Conservation (phyloP, 2,797 vertebrate genomes). For the Clarias pachynema region DNA sequence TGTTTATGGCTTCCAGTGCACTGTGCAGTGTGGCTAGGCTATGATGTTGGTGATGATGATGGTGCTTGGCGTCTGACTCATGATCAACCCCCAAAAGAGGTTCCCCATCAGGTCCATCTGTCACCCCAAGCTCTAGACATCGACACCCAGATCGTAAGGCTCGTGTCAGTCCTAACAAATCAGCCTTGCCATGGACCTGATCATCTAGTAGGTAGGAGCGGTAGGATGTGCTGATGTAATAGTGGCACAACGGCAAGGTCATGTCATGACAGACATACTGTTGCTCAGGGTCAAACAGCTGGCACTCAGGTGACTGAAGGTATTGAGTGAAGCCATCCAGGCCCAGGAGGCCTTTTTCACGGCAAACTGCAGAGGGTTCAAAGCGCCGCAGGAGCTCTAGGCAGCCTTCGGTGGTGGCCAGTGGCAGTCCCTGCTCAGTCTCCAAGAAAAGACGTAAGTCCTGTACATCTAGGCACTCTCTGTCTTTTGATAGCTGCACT, state of each 20-base stretch:
- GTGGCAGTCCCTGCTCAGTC: slow-evolving; percentile 91
- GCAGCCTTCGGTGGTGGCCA: slow-evolving; percentile 90
- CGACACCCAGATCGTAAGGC: slow-evolving; percentile 91
- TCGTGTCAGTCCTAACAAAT: slow-evolving; percentile 88
- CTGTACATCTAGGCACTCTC: slow-evolving; percentile 92
- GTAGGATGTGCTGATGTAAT: slow-evolving; percentile 95
- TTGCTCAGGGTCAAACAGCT: slow-evolving; percentile 93
- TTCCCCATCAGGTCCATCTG: slow-evolving; percentile 90
- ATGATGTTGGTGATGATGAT: slow-evolving; percentile 75
- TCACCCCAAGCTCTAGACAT: slow-evolving; percentile 92
- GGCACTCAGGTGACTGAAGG: slow-evolving; percentile 91
- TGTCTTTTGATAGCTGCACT: slow-evolving; percentile 96
- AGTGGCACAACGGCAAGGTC: slow-evolving; percentile 93
- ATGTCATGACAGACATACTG: slow-evolving; percentile 93
- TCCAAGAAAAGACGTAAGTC: slow-evolving; percentile 95
- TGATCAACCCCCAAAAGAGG: slow-evolving; percentile 90
- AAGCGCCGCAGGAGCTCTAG: slow-evolving; percentile 87
- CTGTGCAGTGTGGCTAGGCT: slow-evolving; percentile 81
- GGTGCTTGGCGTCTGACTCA: slow-evolving; percentile 73
- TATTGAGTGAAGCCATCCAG: slow-evolving; percentile 95
- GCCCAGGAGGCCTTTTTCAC: slow-evolving; percentile 86
- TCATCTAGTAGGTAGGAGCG: slow-evolving; percentile 95
- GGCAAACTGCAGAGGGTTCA: slow-evolving; percentile 88
- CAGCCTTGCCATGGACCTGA: slow-evolving; percentile 89
- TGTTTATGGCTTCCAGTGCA: slow-evolving; percentile 92